A percentile compares a stretch with the other conserved stretches of the same genome.
Conservation (phyloP, 1,140 invertebrate genomes). For the Neotoxoptera formosana region DNA sequence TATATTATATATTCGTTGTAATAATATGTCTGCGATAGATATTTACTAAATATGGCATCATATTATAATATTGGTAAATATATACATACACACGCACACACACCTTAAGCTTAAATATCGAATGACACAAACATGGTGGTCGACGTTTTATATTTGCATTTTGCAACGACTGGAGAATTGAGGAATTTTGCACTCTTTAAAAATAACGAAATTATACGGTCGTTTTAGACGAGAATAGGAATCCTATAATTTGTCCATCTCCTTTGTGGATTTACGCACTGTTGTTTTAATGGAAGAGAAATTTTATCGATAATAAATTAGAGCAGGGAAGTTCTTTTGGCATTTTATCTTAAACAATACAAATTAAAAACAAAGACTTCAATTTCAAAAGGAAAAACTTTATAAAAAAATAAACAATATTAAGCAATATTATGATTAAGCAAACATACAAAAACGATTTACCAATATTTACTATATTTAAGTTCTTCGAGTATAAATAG, state of each 20-base stretch:
- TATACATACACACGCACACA: neutral
- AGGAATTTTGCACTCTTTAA: neutral
- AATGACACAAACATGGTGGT: neutral
- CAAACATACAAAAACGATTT: neutral
- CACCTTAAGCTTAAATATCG: neutral
- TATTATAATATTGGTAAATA: neutral
- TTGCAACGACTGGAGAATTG: neutral
- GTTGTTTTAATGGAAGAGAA: neutral
- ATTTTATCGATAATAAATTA: neutral
- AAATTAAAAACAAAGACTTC: neutral
- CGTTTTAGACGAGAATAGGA: neutral
- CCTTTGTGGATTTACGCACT: neutral
- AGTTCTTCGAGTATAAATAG: too few species aligned
- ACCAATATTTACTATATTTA: neutral
- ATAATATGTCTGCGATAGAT: neutral
- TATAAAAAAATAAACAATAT: neutral
- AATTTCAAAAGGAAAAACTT: neutral
- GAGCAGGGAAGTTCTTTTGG: neutral
- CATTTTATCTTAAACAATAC: neutral
- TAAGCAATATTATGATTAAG: neutral
- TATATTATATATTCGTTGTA: neutral
- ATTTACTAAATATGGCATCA: neutral
- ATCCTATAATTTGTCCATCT: neutral
- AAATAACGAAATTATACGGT: neutral
- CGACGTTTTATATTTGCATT: too few species aligned